These are phyloP conservation scores for Atta cephalotes DNA, from an alignment of 1,140 invertebrate genomes.

Conservation along the genomic window DNA sequence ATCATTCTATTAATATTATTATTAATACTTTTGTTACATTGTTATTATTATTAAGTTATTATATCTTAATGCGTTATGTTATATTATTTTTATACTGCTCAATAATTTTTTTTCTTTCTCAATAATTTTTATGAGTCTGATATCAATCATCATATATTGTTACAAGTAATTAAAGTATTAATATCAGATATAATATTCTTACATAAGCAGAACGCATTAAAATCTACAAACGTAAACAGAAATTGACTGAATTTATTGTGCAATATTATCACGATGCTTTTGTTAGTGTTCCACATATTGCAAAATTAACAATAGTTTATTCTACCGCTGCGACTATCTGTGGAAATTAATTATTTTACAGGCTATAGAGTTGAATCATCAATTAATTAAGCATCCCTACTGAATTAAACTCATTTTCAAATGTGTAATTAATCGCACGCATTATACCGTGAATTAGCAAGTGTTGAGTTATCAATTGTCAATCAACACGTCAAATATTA, in stretches of 20 bases:
- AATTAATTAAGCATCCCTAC: conserved; percentile 50
- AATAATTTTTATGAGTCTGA: neutral
- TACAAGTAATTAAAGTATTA: neutral
- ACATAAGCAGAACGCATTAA: neutral
- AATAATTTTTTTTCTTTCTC: neutral
- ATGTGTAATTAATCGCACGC: conserved; percentile 40
- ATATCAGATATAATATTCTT: neutral
- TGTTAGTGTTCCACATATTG: conserved; percentile 6
- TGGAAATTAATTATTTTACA: conserved; percentile 54
- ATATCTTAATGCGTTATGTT: neutral
- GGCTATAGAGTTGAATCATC: conserved; percentile 28
- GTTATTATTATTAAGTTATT: neutral
- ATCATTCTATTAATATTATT: conserved; percentile 2
- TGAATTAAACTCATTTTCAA: conserved; percentile 56
- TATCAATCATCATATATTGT: neutral
- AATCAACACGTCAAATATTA: conserved; percentile 43
- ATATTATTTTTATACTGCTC: neutral
- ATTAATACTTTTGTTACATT: neutral
- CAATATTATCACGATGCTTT: conserved; percentile 1
- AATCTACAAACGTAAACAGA: neutral
- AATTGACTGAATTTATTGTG: neutral
- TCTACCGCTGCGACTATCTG: neutral
- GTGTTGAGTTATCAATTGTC: conserved; percentile 53
- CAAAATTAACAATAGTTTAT: conserved; percentile 49
- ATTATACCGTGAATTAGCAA: conserved; percentile 24